A percentile compares a stretch with the other conserved stretches of the same genome.
These are phyloP conservation scores for Bombus fervidus DNA, from an alignment of 1,140 invertebrate species.

Conservation along the genomic window DNA sequence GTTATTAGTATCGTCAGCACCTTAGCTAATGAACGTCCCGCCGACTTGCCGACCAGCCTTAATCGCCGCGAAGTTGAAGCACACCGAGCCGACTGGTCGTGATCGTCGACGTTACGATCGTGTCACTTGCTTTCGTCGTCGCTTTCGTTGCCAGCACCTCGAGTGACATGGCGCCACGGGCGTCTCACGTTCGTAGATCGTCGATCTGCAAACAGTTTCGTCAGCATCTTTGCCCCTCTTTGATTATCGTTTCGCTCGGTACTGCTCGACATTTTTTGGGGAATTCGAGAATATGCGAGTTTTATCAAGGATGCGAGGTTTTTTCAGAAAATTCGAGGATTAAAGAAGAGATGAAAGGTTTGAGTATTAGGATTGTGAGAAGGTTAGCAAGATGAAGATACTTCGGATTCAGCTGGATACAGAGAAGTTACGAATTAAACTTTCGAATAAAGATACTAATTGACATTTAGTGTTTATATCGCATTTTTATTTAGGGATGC, in stretches of 20 bases:
- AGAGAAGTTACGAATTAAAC: no score
- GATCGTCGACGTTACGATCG: slow-evolving; percentile 49
- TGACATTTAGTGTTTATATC: no score
- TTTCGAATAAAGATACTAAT: no score
- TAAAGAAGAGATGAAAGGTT: no score
- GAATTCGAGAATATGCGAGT: no score
- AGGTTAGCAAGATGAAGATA: no score
- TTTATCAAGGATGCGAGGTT: no score
- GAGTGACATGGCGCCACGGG: slow-evolving; percentile 62
- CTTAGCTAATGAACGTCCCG: slow-evolving; percentile 43
- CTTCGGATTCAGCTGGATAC: no score
- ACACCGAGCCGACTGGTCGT: slow-evolving; percentile 52
- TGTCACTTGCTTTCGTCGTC: slow-evolving; percentile 32
- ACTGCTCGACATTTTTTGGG: not conserved
- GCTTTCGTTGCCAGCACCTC: slow-evolving; percentile 43
- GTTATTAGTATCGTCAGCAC: slow-evolving; percentile 44
- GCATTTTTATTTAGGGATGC: no score
- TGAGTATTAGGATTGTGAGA: no score
- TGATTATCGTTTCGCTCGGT: slow-evolving; percentile 22
- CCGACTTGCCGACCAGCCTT: slow-evolving; percentile 15
- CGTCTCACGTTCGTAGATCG: slow-evolving; percentile 48
- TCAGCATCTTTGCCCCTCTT: slow-evolving; percentile 20
- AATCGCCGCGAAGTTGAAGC: slow-evolving; percentile 55
- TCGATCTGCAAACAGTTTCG: slow-evolving; percentile 61
- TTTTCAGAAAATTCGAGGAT: no score